Conservation (phyloP, 2,797 vertebrate species). For the Pangasius macronema region DNA sequence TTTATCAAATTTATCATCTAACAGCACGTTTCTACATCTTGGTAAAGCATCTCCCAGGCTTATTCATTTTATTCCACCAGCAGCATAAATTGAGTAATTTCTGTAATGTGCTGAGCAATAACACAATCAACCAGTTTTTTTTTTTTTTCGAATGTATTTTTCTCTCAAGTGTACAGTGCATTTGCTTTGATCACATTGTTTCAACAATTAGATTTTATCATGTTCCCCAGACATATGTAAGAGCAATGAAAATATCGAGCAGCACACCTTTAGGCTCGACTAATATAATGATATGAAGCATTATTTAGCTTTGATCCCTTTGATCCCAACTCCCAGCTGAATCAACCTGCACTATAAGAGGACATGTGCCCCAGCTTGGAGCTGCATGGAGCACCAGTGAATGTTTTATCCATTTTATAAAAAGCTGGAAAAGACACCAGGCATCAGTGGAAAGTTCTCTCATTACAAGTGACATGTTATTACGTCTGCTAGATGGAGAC, state of each 20-base stretch:
- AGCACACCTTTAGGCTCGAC: neutral
- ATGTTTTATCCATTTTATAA: constrained; percentile 62
- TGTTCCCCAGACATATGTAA: neutral
- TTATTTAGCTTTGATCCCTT: constrained; percentile 23
- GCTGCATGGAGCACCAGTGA: constrained; percentile 5
- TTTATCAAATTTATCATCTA: neutral
- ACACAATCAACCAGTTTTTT: neutral
- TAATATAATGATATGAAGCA: neutral
- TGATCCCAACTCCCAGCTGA: constrained; percentile 32
- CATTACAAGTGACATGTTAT: constrained; percentile 57
- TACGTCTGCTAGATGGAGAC: constrained; percentile 52
- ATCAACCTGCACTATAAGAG: constrained; percentile 28
- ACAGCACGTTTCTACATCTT: neutral
- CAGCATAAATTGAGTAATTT: neutral
- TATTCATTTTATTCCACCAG: neutral
- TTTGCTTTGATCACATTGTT: neutral
- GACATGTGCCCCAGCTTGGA: constrained; percentile 17
- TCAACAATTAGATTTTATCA: neutral
- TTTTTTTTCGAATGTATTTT: neutral
- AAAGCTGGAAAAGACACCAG: constrained; percentile 54
- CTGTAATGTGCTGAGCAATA: neutral
- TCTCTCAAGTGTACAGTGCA: neutral
- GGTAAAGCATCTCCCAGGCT: neutral
- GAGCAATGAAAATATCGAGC: neutral
- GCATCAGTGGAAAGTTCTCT: constrained; percentile 64